phyloP scores from a whole-genome alignment of 2,888 invertebrate genomes.

The Oligia latruncula region DNA sequence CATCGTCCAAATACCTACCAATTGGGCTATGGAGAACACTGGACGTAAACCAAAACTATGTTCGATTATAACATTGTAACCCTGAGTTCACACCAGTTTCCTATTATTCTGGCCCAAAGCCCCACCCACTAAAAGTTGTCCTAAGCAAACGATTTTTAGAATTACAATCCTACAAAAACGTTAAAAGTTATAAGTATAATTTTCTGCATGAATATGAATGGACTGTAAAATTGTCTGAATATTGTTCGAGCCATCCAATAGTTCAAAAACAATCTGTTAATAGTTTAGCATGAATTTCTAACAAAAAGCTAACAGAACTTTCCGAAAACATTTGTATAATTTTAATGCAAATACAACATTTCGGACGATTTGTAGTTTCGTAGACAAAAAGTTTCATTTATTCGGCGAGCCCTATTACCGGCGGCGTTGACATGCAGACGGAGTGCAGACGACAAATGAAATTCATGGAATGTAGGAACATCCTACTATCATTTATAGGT shows the following conservation, averaged over 20 bases:
- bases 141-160: not conserved
- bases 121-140: not conserved
- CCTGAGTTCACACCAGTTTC: no score
- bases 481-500: not conserved
- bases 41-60: no score
- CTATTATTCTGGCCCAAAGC: no score
- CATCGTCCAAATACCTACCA: no score
- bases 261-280: slow-evolving; percentile 28
- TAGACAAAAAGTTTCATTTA: slow-evolving; percentile 40
- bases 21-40: no score
- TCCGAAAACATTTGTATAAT: slow-evolving; percentile 26
- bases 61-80: no score
- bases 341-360: slow-evolving; percentile 20
- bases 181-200: not conserved
- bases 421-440: slow-evolving; percentile 26
- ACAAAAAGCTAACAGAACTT: slow-evolving; percentile 33
- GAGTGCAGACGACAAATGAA: slow-evolving; percentile 59
- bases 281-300: slow-evolving; percentile 30
- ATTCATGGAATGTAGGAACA: not conserved
- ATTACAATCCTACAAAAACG: not conserved
- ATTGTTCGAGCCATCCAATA: slow-evolving; percentile 22
- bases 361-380: slow-evolving; percentile 1
- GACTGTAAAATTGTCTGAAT: not conserved
- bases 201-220: slow-evolving; percentile 22
- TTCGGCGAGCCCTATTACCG: slow-evolving; percentile 27